Evolutionary conservation across 2,888 invertebrate species (phyloP).

Genomic region (Rhagonycha lutea): DNA sequence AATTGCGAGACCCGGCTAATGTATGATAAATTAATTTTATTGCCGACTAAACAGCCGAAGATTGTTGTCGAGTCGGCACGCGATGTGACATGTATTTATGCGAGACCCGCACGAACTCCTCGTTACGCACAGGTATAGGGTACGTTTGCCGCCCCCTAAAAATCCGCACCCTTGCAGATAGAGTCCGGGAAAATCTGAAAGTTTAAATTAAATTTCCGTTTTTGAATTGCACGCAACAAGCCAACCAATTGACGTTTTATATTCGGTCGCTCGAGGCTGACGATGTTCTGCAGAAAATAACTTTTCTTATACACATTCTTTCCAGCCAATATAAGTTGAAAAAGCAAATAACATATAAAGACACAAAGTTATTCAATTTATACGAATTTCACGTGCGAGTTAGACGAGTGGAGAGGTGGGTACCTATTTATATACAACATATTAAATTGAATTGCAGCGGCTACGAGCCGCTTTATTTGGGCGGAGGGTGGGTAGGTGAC

Average conservation of each 20-base stretch:
- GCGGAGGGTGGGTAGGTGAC: slow-evolving; percentile 25
- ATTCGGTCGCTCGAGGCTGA: slow-evolving; percentile 45
- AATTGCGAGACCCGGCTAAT: slow-evolving; percentile 49
- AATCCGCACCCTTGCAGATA: slow-evolving; percentile 15
- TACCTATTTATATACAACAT: not conserved
- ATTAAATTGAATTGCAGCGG: slow-evolving; percentile 41
- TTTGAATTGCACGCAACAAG: slow-evolving; percentile 56
- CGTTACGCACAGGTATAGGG: slow-evolving; percentile 39
- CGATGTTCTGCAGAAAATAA: slow-evolving; percentile 45
- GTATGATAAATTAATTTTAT: slow-evolving; percentile 58
- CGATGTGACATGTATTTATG: slow-evolving; percentile 55
- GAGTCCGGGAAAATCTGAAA: slow-evolving; percentile 47
- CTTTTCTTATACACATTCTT: slow-evolving; percentile 50
- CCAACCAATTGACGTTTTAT: slow-evolving; percentile 53
- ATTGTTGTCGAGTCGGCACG: slow-evolving; percentile 55
- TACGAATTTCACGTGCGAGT: slow-evolving; percentile 51
- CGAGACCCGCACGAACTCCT: slow-evolving; percentile 44
- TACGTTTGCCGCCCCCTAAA: slow-evolving; percentile 5
- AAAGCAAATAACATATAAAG: slow-evolving; percentile 51
- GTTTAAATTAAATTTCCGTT: slow-evolving; percentile 57
- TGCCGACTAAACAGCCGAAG: slow-evolving; percentile 57
- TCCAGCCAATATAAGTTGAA: slow-evolving; percentile 46
- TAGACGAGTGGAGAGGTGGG: slow-evolving; percentile 25
- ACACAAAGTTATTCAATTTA: slow-evolving; percentile 55
- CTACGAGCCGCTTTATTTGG: slow-evolving; percentile 30